Conservation (phyloP, 2,888 invertebrate genomes). For the Gastracanthus pulcherrimus region DNA sequence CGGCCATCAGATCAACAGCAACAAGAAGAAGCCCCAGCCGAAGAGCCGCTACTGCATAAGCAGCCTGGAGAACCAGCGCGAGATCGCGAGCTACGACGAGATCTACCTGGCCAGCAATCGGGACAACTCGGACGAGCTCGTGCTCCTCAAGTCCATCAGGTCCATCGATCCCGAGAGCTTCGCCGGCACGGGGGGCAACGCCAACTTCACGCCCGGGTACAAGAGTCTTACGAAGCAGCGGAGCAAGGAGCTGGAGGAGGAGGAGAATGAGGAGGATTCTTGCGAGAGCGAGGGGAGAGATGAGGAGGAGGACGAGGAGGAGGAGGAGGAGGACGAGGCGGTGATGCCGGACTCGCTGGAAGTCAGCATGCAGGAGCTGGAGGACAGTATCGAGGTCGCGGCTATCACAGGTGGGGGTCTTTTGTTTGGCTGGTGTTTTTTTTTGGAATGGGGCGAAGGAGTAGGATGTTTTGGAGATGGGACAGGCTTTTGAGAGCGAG, state of each 20-base stretch:
- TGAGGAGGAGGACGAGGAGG: conserved; percentile 58
- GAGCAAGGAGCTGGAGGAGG: background rate
- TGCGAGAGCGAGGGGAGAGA: conserved; percentile 16
- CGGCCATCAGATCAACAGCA: too few relatives aligned
- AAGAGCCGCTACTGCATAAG: conserved; percentile 12
- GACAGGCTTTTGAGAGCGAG: too few relatives aligned
- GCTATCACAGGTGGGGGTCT: conserved; percentile 70
- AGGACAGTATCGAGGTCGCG: conserved; percentile 55
- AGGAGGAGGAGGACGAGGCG: conserved; percentile 62
- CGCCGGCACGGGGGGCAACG: too few relatives aligned
- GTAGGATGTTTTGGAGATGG: too few relatives aligned
- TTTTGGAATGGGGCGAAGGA: conserved; percentile 53
- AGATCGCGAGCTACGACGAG: conserved; percentile 67
- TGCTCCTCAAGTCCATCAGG: conserved; percentile 72
- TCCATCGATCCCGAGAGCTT: conserved; percentile 70
- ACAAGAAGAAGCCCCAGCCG: conserved; percentile 2
- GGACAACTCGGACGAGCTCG: conserved; percentile 68
- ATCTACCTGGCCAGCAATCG: conserved; percentile 73
- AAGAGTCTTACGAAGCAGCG: background rate
- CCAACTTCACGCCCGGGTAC: background rate
- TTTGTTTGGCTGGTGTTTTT: too few relatives aligned
- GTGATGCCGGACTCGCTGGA: conserved; percentile 74
- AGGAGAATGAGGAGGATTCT: conserved; percentile 1
- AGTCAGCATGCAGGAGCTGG: conserved; percentile 58
- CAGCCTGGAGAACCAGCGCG: background rate